Evolutionary conservation across 2,888 invertebrate species (phyloP), one percentile per base, ranked within the genome.

Genomic region (Cheiracanthium punctorium): DNA sequence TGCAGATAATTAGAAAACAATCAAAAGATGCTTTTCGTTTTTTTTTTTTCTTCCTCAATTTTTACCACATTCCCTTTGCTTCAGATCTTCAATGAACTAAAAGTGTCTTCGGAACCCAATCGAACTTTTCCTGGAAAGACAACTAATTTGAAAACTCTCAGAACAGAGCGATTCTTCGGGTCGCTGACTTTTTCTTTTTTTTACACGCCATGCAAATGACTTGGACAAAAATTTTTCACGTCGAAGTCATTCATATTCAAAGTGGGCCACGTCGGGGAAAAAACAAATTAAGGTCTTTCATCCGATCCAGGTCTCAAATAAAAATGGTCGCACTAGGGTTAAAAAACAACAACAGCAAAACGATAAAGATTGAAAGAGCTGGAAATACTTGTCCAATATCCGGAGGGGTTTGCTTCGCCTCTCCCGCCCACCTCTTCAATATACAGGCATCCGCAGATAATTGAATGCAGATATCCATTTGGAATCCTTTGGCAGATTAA

Each of bases 401-500:
- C 58, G 58, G 14, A 58, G 24, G 24, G 58, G 24, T 48, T 20
- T 12, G 20, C 24, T 5, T 58, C 37, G 4, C 58, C 58, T 58
- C 58, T 17, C 24, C 8, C 58, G 1, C 58, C 58, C 43, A 14
- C 43, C 17, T 48, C 24, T 58, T 58, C 58, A 58, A 58, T 58
- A 24, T 58, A 17, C 58, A 58, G 58, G 17, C 73, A 69, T 69
- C 82, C 77, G 24, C 33, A 30, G 77, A 84, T 84, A 84, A 84
- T 84, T 84, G 84, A 84, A 84, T 84, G 79, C 77, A 79, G 84
- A 84, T 79, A 79, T 73, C 79, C 84, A 74, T 79, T 79, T 67
- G 29, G 82, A 76, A 70, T 70, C 76, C 82, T 82, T 82, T 84
- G 84, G 84, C 84, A 74, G 84, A 84, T 84, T 84, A 84, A 84